phyloP scores from a whole-genome alignment of 2,888 invertebrate genomes.

The Tipula confusa region DNA sequence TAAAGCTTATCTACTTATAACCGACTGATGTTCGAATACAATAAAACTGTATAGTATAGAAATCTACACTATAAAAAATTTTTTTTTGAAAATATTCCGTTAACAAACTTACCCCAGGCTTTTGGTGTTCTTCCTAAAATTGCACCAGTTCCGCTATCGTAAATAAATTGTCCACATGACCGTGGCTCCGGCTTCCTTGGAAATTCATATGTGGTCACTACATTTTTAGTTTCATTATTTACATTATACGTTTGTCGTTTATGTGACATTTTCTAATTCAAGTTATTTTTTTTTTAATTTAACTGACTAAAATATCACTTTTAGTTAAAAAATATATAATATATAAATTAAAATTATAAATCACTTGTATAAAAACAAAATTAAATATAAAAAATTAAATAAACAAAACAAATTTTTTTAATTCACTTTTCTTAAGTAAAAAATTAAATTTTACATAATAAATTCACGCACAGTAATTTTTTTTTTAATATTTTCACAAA shows the following conservation, averaged over 20 bases:
- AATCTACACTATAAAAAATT: too few relatives aligned
- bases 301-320: neutral
- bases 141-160: neutral
- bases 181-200: neutral
- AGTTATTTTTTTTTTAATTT: neutral
- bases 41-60: too few relatives aligned
- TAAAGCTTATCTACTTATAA: too few relatives aligned
- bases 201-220: neutral
- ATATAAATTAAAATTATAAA: neutral
- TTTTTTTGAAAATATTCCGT: too few relatives aligned
- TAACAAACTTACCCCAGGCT: constrained; percentile 34
- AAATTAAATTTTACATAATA: neutral
- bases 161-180: neutral
- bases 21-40: too few relatives aligned
- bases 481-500: neutral
- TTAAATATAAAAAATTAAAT: neutral
- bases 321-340: neutral
- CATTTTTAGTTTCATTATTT: neutral
- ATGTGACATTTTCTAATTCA: neutral
- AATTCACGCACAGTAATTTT: neutral
- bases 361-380: neutral
- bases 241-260: neutral
- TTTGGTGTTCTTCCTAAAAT: constrained; percentile 33
- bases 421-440: neutral
- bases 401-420: neutral